phyloP scores from a whole-genome alignment of 2,888 invertebrate species.

The Cyrtodaria siliqua region DNA sequence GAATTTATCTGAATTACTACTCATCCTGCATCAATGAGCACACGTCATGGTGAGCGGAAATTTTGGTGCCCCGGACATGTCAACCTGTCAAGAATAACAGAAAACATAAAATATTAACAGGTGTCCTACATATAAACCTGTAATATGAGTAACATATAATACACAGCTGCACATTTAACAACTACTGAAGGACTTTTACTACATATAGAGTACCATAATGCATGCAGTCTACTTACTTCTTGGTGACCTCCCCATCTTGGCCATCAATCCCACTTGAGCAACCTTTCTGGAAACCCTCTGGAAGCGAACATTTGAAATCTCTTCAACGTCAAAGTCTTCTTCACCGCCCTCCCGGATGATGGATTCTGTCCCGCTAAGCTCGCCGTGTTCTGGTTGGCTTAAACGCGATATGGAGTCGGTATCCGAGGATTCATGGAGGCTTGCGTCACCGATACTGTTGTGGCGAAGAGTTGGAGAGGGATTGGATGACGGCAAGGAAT shows the following conservation, averaged over 20 bases:
- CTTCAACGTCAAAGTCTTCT: slow-evolving; percentile 68
- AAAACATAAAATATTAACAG: no score
- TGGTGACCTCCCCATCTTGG: slow-evolving; percentile 55
- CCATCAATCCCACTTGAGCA: slow-evolving; percentile 34
- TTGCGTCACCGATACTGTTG: slow-evolving; percentile 40
- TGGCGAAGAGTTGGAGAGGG: slow-evolving; percentile 65
- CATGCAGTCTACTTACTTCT: slow-evolving; percentile 65
- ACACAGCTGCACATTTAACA: no score
- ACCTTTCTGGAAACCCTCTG: slow-evolving; percentile 58
- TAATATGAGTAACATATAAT: no score
- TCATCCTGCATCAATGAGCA: no score
- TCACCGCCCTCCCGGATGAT: slow-evolving; percentile 38
- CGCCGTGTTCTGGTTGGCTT: slow-evolving; percentile 42
- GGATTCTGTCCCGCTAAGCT: slow-evolving; percentile 60
- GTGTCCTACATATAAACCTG: no score
- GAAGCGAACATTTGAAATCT: slow-evolving; percentile 67
- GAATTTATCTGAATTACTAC: no score
- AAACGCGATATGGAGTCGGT: slow-evolving; percentile 62
- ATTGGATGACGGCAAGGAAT: slow-evolving; percentile 71
- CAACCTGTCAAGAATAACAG: no score
- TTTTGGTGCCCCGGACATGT: no score
- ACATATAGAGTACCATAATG: no score
- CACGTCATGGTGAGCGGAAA: no score
- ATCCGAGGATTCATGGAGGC: slow-evolving; percentile 62
- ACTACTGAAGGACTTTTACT: no score